Percentiles rank a stretch among this genome's conserved stretches.
Conservation (phyloP, 53 echinoderm and acorn worm species). For the Glandiceps talaboti region DNA sequence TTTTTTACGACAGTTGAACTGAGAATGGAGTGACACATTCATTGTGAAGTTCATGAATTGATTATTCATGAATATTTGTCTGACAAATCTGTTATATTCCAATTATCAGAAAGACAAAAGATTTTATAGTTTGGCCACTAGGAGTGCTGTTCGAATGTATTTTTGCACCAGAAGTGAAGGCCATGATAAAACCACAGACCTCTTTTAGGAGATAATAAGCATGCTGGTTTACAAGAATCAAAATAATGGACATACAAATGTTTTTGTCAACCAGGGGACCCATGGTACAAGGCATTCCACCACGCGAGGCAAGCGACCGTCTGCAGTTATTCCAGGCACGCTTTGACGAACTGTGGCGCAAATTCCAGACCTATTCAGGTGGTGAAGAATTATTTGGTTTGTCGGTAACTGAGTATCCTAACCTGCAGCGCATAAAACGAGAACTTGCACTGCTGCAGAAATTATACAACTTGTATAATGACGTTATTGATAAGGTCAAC, state of each 20-base stretch:
- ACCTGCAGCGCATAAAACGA: constrained; percentile 95
- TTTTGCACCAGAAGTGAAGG: no score
- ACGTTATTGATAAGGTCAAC: constrained; percentile 94
- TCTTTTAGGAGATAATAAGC: no score
- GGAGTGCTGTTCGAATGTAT: no score
- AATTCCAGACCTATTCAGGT: constrained; percentile 94
- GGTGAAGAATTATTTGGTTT: constrained; percentile 93
- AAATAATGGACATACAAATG: no score
- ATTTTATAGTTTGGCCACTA: no score
- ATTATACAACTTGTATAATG: constrained; percentile 83
- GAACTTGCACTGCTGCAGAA: constrained; percentile 85
- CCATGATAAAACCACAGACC: no score
- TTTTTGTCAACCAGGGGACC: constrained; percentile 48
- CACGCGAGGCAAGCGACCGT: constrained; percentile 87
- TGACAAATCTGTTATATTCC: no score
- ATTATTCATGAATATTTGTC: no score
- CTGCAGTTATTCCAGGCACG: constrained; percentile 91
- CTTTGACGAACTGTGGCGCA: constrained; percentile 86
- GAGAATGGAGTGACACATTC: no score
- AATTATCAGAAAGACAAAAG: no score
- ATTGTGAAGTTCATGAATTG: no score
- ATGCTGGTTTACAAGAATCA: no score
- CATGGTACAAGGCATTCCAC: constrained; percentile 86
- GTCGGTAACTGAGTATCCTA: constrained; percentile 88
- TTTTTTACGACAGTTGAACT: neutral